phyloP scores from a whole-genome alignment of 2,888 invertebrate genomes.

The Drosophila macrospina region DNA sequence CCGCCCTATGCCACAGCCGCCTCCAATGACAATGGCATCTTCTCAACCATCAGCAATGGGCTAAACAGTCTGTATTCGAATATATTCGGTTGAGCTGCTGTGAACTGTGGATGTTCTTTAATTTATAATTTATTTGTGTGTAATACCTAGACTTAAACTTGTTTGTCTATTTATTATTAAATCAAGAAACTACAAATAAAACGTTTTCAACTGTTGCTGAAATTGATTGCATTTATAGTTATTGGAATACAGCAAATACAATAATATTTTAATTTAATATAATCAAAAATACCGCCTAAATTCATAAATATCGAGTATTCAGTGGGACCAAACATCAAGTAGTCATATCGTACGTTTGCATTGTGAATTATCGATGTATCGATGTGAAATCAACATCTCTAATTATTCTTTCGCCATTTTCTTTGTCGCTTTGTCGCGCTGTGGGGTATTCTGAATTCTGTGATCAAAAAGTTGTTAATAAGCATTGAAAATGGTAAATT shows the following conservation, averaged over 20 bases:
- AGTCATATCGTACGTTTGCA: slow-evolving; percentile 1
- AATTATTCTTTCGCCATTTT: slow-evolving; percentile 61
- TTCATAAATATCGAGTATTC: background rate
- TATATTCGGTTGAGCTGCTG: slow-evolving; percentile 88
- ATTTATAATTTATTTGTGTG: slow-evolving; percentile 48
- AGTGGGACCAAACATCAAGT: background rate
- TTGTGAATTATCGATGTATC: slow-evolving; percentile 10
- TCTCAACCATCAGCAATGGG: slow-evolving; percentile 91
- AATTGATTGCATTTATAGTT: background rate
- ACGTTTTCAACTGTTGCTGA: slow-evolving; percentile 28
- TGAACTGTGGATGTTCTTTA: slow-evolving; percentile 1
- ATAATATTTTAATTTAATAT: background rate
- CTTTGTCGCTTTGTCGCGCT: slow-evolving; percentile 71
- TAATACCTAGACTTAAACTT: slow-evolving; percentile 47
- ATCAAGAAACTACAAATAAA: slow-evolving; percentile 38
- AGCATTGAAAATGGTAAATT: slow-evolving; percentile 70
- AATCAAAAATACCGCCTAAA: slow-evolving; percentile 11
- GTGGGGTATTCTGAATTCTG: slow-evolving; percentile 68
- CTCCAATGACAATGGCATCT: slow-evolving; percentile 85
- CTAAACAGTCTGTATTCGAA: slow-evolving; percentile 92
- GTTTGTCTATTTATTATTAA: slow-evolving; percentile 53
- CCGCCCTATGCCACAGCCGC: slow-evolving; percentile 80
- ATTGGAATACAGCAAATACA: too few relatives aligned
- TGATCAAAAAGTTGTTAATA: slow-evolving; percentile 70
- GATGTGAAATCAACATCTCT: slow-evolving; percentile 13